A percentile compares a stretch with the other conserved stretches of the same genome.
Conservation (phyloP, 2,113 vertebrate genomes). For the Cichladusa arquata region DNA sequence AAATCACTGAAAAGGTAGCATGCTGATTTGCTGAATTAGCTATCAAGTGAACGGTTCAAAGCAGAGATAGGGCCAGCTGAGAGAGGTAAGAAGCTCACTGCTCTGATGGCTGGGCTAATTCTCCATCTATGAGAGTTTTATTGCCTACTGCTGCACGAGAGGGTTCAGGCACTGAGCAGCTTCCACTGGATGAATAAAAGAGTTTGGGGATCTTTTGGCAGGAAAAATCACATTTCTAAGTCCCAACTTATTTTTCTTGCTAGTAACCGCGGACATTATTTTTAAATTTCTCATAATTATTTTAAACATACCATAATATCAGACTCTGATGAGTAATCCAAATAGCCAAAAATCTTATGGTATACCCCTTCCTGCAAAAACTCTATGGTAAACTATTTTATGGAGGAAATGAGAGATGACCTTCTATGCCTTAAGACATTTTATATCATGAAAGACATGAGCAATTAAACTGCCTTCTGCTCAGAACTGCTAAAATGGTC, state of each 20-base stretch:
- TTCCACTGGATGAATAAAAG: background rate
- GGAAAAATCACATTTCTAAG: background rate
- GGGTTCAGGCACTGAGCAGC: background rate
- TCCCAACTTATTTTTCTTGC: background rate
- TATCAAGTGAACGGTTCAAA: background rate
- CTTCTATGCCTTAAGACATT: background rate
- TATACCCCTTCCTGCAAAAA: background rate
- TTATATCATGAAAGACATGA: background rate
- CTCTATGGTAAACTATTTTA: background rate
- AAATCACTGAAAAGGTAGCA: conserved; percentile 16
- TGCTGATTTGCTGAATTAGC: conserved; percentile 20
- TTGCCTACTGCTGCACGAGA: background rate
- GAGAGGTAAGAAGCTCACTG: background rate
- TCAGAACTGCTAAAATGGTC: background rate
- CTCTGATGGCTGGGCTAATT: background rate
- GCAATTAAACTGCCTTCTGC: background rate
- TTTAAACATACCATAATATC: background rate
- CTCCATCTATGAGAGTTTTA: background rate
- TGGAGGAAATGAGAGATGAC: background rate
- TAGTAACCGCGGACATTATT: background rate
- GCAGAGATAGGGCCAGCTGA: background rate
- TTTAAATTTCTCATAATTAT: background rate
- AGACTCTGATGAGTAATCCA: background rate
- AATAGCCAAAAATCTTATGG: background rate
- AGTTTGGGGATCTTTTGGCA: background rate